Evolutionary conservation across 2,113 vertebrate genomes (phyloP).

Genomic region (Beaufortia kweichowensis): DNA sequence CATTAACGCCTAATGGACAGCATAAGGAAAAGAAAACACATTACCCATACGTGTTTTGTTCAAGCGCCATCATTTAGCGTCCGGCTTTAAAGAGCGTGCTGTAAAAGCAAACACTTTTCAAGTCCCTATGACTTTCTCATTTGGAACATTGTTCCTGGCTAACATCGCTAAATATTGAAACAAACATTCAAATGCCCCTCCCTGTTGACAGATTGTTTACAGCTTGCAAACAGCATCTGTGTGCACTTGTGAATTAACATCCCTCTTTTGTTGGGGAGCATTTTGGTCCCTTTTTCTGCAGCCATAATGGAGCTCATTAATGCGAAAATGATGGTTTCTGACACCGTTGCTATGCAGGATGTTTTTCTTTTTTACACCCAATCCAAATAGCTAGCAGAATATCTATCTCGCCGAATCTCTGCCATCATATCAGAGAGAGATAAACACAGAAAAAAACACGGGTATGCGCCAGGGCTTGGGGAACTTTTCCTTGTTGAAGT

Average conservation of each 20-base stretch:
- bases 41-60: constrained; percentile 32
- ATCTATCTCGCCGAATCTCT: constrained; percentile 25
- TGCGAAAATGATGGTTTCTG: constrained; percentile 29
- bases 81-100: constrained; percentile 3
- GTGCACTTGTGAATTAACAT: constrained; percentile 27
- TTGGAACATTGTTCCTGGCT: constrained; percentile 5
- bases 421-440: constrained; percentile 12
- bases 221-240: constrained; percentile 39
- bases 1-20: constrained; percentile 49
- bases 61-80: neutral
- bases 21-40: constrained; percentile 47
- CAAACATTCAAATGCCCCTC: constrained; percentile 33
- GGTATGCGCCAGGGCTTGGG: neutral
- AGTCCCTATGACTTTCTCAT: constrained; percentile 4
- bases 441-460: constrained; percentile 24
- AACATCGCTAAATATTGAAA: constrained; percentile 34
- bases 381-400: constrained; percentile 2
- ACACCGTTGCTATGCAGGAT: constrained; percentile 25
- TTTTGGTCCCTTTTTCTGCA: constrained; percentile 25
- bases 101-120: constrained; percentile 30
- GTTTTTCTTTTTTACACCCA: neutral
- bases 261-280: constrained; percentile 20
- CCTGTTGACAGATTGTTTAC: constrained; percentile 31
- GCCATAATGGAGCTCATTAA: constrained; percentile 37
- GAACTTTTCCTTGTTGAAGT: neutral